phyloP scores from a whole-genome alignment of 2,113 vertebrate species.

The Mystacornis crossleyi region DNA sequence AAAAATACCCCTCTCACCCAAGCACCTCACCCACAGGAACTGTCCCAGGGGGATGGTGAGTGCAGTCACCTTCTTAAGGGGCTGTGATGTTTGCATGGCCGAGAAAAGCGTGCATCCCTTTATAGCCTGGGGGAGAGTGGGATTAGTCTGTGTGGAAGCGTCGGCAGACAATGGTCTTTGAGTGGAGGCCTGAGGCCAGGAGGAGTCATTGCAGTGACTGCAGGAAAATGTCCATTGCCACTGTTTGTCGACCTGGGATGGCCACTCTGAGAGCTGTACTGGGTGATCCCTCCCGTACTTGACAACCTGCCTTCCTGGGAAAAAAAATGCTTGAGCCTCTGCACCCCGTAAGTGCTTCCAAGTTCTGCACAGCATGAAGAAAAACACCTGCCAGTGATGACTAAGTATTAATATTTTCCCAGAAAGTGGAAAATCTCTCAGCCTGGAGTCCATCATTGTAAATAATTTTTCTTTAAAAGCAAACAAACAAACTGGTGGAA shows the following conservation, averaged over 20 bases:
- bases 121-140: rapidly evolving
- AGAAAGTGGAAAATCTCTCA: not conserved
- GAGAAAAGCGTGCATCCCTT: rapidly evolving
- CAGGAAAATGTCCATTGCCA: not conserved
- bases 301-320: not conserved
- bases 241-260: not conserved
- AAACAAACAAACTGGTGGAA: constrained; percentile 26
- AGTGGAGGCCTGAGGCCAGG: not conserved
- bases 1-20: rapidly evolving
- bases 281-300: not conserved
- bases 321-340: not conserved
- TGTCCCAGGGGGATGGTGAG: not conserved
- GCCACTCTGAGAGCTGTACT: rapidly evolving
- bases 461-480: constrained; percentile 37
- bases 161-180: rapidly evolving
- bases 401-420: not conserved
- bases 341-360: rapidly evolving
- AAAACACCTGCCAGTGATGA: not conserved
- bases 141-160: not conserved
- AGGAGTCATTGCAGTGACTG: rapidly evolving
- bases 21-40: not conserved
- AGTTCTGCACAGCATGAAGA: not conserved
- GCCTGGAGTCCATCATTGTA: not conserved
- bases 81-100: not conserved
- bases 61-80: not conserved